Evolutionary conservation across 1,140 invertebrate species (phyloP).

Genomic region (Drosophila albomicans): DNA sequence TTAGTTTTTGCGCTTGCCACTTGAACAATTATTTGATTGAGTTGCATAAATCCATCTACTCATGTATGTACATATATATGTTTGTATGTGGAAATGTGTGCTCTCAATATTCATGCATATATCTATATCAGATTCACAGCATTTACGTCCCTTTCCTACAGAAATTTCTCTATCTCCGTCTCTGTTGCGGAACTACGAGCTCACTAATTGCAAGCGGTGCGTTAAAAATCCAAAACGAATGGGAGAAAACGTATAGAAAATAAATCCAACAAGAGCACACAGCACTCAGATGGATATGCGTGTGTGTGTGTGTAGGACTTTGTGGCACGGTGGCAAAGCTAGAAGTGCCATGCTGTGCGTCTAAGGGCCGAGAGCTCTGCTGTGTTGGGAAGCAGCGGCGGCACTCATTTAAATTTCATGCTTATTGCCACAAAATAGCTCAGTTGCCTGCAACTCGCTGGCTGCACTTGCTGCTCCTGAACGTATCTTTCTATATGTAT

Average conservation of each 20-base stretch:
- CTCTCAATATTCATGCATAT: constrained; percentile 29
- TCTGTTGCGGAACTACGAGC: constrained; percentile 30
- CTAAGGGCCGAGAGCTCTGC: not conserved
- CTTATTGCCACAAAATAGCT: constrained; percentile 83
- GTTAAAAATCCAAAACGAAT: constrained; percentile 44
- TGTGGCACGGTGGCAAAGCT: constrained; percentile 13
- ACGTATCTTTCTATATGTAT: constrained; percentile 59
- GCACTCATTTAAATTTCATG: constrained; percentile 82
- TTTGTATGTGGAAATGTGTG: constrained; percentile 14
- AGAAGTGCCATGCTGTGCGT: not conserved
- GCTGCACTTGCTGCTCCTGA: constrained; percentile 38
- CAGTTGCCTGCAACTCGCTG: constrained; percentile 61
- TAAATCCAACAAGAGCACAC: constrained; percentile 18
- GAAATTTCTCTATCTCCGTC: not conserved
- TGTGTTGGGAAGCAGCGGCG: constrained; percentile 35
- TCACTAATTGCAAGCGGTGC: constrained; percentile 76
- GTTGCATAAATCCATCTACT: constrained; percentile 40
- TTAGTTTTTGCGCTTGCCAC: constrained; percentile 39
- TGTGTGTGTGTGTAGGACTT: constrained; percentile 1
- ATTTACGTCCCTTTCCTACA: not conserved
- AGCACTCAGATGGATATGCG: constrained; percentile 9
- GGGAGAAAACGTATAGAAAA: constrained; percentile 1
- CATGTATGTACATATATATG: constrained; percentile 14
- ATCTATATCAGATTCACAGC: constrained; percentile 46
- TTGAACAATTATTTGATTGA: constrained; percentile 64